Evolutionary conservation across 2,113 vertebrate genomes (phyloP).

Genomic region (Psittacara wagleri): DNA sequence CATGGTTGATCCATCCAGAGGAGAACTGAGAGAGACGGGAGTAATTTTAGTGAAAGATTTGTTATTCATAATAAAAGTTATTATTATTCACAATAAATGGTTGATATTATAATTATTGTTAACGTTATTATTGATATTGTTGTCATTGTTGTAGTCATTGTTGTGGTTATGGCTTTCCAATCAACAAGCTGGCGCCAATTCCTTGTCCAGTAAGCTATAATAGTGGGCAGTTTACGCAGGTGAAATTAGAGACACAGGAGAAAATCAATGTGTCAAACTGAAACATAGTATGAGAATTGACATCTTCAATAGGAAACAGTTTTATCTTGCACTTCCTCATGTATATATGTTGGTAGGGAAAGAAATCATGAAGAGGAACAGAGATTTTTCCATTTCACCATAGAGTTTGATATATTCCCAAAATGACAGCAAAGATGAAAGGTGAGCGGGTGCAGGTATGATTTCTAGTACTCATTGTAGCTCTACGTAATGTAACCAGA

Average conservation of each 20-base stretch:
- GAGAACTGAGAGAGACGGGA: background rate
- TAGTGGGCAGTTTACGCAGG: background rate
- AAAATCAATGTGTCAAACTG: background rate
- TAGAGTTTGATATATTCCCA: background rate
- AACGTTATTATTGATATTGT: background rate
- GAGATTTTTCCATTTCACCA: background rate
- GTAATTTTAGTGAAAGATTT: slow-evolving; percentile 14
- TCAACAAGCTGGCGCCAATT: background rate
- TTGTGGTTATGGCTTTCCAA: background rate
- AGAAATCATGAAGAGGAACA: background rate
- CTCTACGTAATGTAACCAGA: background rate
- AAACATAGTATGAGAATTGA: background rate
- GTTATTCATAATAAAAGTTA: background rate
- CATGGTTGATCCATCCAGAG: background rate
- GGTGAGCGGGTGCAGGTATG: background rate
- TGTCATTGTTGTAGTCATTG: background rate
- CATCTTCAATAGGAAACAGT: background rate
- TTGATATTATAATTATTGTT: background rate
- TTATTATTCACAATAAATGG: background rate
- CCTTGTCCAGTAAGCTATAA: background rate
- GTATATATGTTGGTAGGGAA: background rate
- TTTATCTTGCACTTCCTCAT: background rate
- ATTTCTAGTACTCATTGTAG: background rate
- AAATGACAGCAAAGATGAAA: background rate
- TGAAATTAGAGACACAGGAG: background rate